Conservation (phyloP, 2,888 invertebrate species). For the Caenorhabditis auriculariae region DNA sequence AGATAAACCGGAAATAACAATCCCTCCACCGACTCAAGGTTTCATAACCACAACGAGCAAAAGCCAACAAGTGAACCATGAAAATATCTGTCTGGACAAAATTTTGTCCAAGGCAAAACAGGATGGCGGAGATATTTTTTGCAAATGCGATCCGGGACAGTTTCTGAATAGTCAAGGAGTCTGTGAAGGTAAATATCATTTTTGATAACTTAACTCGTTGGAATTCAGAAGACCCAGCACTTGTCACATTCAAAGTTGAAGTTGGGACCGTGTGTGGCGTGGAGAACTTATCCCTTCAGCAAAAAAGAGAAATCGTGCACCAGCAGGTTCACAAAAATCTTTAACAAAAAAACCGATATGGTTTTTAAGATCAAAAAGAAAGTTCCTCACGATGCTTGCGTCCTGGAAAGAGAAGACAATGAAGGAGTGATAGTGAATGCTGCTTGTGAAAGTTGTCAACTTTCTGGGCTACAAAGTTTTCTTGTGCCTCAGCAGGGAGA, state of each 20-base stretch:
- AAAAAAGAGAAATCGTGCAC: constrained; percentile 13
- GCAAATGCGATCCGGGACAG: constrained; percentile 23
- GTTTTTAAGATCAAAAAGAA: neutral
- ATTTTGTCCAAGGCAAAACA: neutral
- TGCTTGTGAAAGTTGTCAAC: constrained; percentile 3
- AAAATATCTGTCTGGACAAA: neutral
- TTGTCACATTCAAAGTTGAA: constrained; percentile 15
- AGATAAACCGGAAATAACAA: neutral
- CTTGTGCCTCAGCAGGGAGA: neutral
- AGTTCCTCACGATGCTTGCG: neutral
- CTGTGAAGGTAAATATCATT: constrained; percentile 14
- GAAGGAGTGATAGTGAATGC: constrained; percentile 10
- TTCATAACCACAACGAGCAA: neutral
- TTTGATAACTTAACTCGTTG: neutral
- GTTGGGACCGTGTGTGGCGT: constrained; percentile 10
- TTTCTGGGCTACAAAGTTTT: neutral
- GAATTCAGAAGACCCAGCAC: constrained; percentile 7
- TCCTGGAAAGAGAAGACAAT: neutral
- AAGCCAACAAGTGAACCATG: neutral
- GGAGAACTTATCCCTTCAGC: constrained; percentile 1
- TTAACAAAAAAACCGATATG: neutral
- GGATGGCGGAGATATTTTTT: constrained; percentile 3
- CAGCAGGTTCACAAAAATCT: constrained; percentile 6
- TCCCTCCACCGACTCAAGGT: neutral
- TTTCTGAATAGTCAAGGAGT: constrained; percentile 8